Base-by-base conservation (phyloP, 1,140 invertebrate genomes). In the Cephus cinctus region DNA sequence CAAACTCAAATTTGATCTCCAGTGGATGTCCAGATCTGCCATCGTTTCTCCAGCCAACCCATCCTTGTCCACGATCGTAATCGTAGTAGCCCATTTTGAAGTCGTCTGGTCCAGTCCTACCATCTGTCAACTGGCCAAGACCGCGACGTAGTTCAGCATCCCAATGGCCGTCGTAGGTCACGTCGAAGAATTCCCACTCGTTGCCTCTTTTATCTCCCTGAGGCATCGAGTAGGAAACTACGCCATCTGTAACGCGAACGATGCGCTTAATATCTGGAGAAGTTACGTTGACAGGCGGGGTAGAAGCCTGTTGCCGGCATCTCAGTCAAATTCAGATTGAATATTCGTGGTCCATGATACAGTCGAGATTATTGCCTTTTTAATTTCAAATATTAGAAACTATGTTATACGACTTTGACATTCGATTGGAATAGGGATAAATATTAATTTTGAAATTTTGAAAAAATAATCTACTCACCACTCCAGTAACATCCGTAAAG, bases 41-140 rank as follows among this genome's bases (percentile, higher is more conserved):
- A 56, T 93, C 90, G 73, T 92, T 93, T 51, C 84, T 82, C 92
- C 93, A 96, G 1, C 92, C 93, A n/a, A 96, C 87, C 93, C 93
- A 96, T 16, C 87, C 85, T 64, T 87, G 86, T 9, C 52, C 50
- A 18, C 77, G 75, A 75, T 73, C 78, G 30, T 83, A 80, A 36
- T 78, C 77, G 46, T 81, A 78, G 36, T 80, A 80, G 43, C 83
- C 82, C 43, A 81, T 74, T 66, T 88, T 87, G 69, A 89, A 90
- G 69, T 89, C 86, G 50, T 86, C 83, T 2, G 81, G 78, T 0
- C 88, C 87, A 5, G 78, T 70, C 56, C 75, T 79, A 11, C 88
- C 87, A 65, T 91, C 88, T 9, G 81, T 84, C 43, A 91, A 70
- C 57, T 86, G 85, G 16, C 89, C 89, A 2, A 91, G 64, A 2